Evolutionary conservation across 1,140 invertebrate genomes (phyloP).

Genomic region (Lepidurus apus): DNA sequence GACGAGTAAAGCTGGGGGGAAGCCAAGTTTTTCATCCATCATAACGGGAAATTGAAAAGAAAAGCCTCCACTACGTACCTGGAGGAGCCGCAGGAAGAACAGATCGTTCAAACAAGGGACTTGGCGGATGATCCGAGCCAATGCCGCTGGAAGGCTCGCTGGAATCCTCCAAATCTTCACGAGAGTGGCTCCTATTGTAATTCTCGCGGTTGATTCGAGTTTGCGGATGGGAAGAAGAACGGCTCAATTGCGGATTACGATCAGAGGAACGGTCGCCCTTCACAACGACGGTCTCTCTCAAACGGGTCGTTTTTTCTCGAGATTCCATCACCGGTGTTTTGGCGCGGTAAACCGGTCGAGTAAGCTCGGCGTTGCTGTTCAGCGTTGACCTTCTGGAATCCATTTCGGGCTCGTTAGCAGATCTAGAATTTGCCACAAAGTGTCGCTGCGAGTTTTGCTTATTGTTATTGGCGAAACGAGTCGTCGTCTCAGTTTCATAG

Average conservation of each 20-base stretch:
- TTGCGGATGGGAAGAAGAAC: constrained; percentile 3
- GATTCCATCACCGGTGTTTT: background rate
- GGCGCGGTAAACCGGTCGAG: background rate
- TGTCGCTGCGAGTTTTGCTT: constrained; percentile 34
- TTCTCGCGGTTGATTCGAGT: background rate
- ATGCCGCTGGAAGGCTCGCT: constrained; percentile 61
- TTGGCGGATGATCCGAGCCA: constrained; percentile 79
- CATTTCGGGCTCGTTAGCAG: background rate
- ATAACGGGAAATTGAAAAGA: constrained; percentile 36
- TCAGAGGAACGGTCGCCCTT: constrained; percentile 30
- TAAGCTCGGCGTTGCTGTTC: background rate
- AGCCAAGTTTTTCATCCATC: background rate
- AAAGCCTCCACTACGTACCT: constrained; percentile 33
- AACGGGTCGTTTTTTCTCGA: background rate
- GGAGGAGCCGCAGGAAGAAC: constrained; percentile 17
- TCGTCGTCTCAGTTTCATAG: constrained; percentile 60
- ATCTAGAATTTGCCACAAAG: background rate
- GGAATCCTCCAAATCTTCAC: constrained; percentile 37
- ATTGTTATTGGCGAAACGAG: constrained; percentile 36
- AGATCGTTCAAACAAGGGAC: constrained; percentile 45
- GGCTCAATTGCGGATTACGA: constrained; percentile 29
- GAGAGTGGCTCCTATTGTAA: background rate
- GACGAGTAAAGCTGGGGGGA: background rate
- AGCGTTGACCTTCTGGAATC: background rate
- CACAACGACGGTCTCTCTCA: background rate